Base-by-base conservation (phyloP, 2,888 invertebrate genomes). In the Clistopyga incitator region DNA sequence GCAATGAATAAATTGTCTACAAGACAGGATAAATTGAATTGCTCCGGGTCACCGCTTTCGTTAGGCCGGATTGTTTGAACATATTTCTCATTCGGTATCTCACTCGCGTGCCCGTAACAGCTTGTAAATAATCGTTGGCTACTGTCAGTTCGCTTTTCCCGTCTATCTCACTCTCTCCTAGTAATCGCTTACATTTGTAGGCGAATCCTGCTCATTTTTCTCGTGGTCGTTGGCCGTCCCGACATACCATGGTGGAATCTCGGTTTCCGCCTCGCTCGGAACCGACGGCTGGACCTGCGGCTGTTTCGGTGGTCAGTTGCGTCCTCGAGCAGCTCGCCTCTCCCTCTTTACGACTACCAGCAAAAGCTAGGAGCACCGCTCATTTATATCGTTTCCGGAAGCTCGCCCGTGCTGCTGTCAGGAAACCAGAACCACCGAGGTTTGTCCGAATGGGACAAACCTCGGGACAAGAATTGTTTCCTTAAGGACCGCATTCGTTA, bases 381-480 rank as follows among this genome's bases (percentile, higher is more conserved):
- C 84, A 77, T 83, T 86, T 85, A 78, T 86, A 82, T 78, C 61
- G 38, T 70, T 82, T 75, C 78, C 61, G 81, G 70, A 77, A 81
- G 25, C 70, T 70, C 64, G 45, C 52, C 25, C 47, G 47, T 79
- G 29, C 79, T 23, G 25, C 11, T 34, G 15, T 10, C 61, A n/a
- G 61, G 38, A 45, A 18, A 29, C 20, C 29, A 34, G 29, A 20
- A 15, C 59, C 20, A 47, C 45, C 61, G 45, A 25, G 45, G 29
- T n/a, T 18, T 42, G 64, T 20, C 42, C 13, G 20, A 65, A 42
- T 42, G 42, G 6, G 42, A 65, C 59, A 11, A 25, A 50, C 74
- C 25, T 10, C 61, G 47, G 34, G n/a, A n/a, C n/a, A n/a, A n/a
- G n/a, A 74, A 74, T 74, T 61, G 61, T 74, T 74, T 74, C 61